Base-by-base conservation (phyloP, 2,113 vertebrate species). In the Vireo altiloquus region DNA sequence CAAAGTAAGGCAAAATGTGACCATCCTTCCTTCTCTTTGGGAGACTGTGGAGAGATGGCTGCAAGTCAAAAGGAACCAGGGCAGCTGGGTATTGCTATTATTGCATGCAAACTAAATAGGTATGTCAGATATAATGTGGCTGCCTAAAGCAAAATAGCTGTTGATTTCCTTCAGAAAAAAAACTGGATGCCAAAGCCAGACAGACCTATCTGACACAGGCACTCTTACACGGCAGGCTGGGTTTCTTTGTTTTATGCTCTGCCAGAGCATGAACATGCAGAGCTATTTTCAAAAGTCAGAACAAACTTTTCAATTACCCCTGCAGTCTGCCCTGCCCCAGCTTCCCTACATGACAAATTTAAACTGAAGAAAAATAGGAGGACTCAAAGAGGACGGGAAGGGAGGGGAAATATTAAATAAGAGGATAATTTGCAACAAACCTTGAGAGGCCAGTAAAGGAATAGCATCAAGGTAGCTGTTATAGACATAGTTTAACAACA, bases 231-330 rank as follows among this genome's bases (percentile, higher is more conserved):
- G 0, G 52, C 22, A 78, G 71, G 44, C 68, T 88, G 30, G 1
- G 27, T 64, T 82, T 76, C 87, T 89, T 90, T 89, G 64, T 68
- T 93, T 96, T n/a, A 81, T 50, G 59, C 42, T 83, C 79, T 92
- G 85, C n/a, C 82, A 95, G 64, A 88, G 42, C 63, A 90, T 9
- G 50, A 87, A n/a, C 37, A 20, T 2, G 7, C 83, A 94, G 57
- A 93, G 31, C 35, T 87, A 40, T 85, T 87, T 90, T 70, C 76
- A 70, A 42, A 92, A 92, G 64, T 52, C 82, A 68, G 66, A 87
- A 77, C 30, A 80, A 87, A 82, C 44, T 88, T 94, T 46, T 40
- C 50, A 91, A 93, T 70, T 91, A 87, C 47, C 25, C 60, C 37
- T 82, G 44, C 23, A 90, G 85, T 89, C 53, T 94, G 64, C 49